A percentile compares a stretch with the other conserved stretches of the same genome.
These are phyloP conservation scores for Tachycineta bicolor DNA, from an alignment of 2,113 vertebrate genomes.

Conservation along the genomic window DNA sequence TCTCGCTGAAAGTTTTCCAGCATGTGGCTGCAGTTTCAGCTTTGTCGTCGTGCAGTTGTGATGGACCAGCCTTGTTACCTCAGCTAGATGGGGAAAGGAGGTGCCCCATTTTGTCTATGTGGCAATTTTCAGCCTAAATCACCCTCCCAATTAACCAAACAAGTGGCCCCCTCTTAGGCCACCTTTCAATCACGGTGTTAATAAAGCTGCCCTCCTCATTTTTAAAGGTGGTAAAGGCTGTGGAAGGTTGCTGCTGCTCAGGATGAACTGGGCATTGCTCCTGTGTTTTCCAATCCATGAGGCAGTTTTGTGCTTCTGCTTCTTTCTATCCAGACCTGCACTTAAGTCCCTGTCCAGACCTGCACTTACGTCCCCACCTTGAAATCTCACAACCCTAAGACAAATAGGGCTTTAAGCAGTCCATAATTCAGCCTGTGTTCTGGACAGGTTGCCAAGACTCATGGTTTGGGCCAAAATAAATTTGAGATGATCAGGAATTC, in stretches of 20 bases:
- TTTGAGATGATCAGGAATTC: background rate
- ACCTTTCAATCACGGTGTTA: background rate
- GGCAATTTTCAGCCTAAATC: background rate
- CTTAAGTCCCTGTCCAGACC: background rate
- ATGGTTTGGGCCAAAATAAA: background rate
- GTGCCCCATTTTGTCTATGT: rapidly evolving
- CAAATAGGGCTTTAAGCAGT: background rate
- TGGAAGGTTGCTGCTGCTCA: background rate
- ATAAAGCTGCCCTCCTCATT: background rate
- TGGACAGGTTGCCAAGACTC: background rate
- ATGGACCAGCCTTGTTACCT: background rate
- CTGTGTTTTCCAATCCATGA: rapidly evolving
- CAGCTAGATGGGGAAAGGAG: background rate
- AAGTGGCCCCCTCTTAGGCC: background rate
- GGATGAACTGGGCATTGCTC: background rate
- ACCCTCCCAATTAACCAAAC: background rate
- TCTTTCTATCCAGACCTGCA: background rate
- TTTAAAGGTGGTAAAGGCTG: background rate
- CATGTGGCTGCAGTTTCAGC: background rate
- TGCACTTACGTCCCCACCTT: background rate
- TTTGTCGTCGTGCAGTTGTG: background rate
- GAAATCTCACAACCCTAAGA: background rate
- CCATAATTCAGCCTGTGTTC: background rate
- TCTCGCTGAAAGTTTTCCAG: background rate
- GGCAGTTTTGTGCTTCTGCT: background rate